Evolutionary conservation across 2,888 invertebrate genomes (phyloP).

Genomic region (Tetragonisca angustula): DNA sequence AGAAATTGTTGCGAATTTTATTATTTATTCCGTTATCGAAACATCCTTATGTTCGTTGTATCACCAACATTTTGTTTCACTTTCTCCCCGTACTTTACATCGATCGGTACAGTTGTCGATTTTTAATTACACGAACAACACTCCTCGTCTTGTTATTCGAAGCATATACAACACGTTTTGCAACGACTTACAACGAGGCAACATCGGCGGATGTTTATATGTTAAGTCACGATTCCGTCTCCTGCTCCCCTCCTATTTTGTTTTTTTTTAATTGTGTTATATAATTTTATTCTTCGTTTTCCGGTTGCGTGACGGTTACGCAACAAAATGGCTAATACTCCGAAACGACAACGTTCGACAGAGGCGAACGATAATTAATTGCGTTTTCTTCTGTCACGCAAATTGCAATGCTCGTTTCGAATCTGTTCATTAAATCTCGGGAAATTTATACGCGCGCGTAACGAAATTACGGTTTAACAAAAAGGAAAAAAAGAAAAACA

Average conservation of each 20-base stretch:
- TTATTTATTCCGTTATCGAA: not conserved
- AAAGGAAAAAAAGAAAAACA: not conserved
- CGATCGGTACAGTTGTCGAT: not conserved
- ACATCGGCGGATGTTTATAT: conserved; percentile 20
- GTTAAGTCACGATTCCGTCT: conserved; percentile 38
- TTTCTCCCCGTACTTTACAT: not conserved
- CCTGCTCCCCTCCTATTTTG: not conserved
- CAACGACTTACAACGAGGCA: conserved; percentile 21
- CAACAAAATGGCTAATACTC: conserved; percentile 21
- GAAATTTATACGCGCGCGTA: not conserved
- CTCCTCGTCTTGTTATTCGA: too few species aligned
- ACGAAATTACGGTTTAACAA: not conserved
- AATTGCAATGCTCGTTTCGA: not conserved
- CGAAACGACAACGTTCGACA: conserved; percentile 27
- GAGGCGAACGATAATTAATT: conserved; percentile 21
- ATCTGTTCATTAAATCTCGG: conserved; percentile 1
- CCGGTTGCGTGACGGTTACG: conserved; percentile 32
- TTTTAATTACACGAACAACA: not conserved
- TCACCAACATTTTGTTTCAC: not conserved
- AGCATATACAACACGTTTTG: not conserved
- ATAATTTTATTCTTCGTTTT: conserved; percentile 40
- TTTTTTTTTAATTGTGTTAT: conserved; percentile 38
- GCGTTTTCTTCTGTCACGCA: not conserved
- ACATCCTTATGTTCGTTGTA: not conserved
- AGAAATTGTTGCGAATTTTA: too few species aligned